phyloP scores from a whole-genome alignment of 2,888 invertebrate genomes.

The Choristoneura rosaceana region DNA sequence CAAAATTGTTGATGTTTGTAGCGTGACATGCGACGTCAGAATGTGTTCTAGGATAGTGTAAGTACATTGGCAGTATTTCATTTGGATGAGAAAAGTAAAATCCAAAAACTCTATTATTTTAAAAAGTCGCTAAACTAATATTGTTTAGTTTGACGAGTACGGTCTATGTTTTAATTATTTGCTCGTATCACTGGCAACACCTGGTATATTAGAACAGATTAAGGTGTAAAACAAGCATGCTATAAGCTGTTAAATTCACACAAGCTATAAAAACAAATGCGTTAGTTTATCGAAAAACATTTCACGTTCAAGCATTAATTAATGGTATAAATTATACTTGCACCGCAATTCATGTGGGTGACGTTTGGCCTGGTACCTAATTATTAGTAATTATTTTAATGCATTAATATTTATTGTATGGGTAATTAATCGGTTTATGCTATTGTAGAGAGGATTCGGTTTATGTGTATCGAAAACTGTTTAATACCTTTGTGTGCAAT shows the following conservation, averaged over 20 bases:
- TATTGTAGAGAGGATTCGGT: not conserved
- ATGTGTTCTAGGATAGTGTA: too few relatives aligned
- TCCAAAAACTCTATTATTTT: too few relatives aligned
- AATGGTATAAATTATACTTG: constrained; percentile 9
- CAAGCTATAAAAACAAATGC: not conserved
- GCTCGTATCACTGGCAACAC: too few relatives aligned
- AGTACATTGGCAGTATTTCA: too few relatives aligned
- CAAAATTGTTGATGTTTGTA: too few relatives aligned
- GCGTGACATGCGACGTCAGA: too few relatives aligned
- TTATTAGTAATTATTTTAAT: constrained; percentile 12
- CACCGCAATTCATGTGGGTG: constrained; percentile 5
- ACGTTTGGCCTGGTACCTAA: constrained; percentile 6
- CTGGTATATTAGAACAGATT: too few relatives aligned
- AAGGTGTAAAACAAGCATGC: not conserved
- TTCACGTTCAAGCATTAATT: not conserved
- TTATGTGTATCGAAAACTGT: not conserved
- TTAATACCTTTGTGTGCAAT: not conserved
- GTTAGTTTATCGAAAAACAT: not conserved
- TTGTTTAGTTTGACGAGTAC: too few relatives aligned
- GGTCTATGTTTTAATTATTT: too few relatives aligned
- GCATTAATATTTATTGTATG: not conserved
- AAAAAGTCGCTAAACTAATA: too few relatives aligned
- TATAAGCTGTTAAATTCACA: not conserved
- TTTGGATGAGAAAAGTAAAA: too few relatives aligned
- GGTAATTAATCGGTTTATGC: not conserved